Percentiles rank a stretch among this genome's conserved stretches.
Evolutionary conservation across 2,113 vertebrate species (phyloP).

Genomic region (Mustela nigripes): DNA sequence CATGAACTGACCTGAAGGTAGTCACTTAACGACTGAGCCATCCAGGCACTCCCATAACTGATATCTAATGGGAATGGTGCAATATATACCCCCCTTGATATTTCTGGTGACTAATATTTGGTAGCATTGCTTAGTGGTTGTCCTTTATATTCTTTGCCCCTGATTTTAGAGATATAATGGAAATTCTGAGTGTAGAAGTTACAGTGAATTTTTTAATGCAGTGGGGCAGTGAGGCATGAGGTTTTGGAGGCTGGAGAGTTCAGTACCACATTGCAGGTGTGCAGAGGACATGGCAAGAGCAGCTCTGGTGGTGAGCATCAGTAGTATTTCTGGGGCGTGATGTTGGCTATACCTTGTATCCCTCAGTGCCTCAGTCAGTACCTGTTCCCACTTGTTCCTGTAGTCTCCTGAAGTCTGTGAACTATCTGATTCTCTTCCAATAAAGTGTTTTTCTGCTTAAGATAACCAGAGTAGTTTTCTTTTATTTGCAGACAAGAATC

Average conservation of each 20-base stretch:
- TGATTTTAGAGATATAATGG: not conserved
- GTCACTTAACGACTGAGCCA: not conserved
- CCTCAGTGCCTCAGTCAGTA: not conserved
- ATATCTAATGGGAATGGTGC: not conserved
- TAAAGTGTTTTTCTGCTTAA: slow-evolving; percentile 13
- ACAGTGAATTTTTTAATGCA: not conserved
- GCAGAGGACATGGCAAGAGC: not conserved
- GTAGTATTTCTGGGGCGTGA: not conserved
- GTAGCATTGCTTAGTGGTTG: not conserved
- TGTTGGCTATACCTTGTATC: not conserved
- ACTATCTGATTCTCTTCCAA: not conserved
- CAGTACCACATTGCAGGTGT: not conserved
- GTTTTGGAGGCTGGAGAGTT: not conserved
- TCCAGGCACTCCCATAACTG: not conserved
- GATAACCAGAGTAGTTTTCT: not conserved
- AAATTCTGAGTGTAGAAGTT: not conserved
- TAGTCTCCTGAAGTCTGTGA: not conserved
- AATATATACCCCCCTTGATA: not conserved
- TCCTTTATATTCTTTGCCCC: not conserved
- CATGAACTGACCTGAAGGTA: not conserved
- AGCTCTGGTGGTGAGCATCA: not conserved
- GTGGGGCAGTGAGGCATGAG: not conserved
- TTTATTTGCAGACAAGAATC: not conserved
- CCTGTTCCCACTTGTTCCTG: not conserved
- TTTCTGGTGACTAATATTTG: not conserved